Base-by-base conservation (phyloP, 1,140 invertebrate genomes). In the Berghia stephanieae region DNA sequence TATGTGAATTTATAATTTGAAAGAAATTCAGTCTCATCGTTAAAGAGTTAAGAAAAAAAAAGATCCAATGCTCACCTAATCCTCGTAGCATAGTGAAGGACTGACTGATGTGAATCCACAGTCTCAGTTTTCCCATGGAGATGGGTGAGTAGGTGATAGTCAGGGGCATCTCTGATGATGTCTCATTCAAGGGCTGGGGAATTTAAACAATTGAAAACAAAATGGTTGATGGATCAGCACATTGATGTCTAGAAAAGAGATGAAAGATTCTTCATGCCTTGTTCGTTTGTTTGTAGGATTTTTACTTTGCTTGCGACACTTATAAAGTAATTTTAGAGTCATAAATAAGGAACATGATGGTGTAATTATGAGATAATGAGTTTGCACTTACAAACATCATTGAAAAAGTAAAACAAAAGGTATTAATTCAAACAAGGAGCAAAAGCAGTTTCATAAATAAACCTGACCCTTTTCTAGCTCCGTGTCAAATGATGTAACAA, bases 71-170 rank as follows among this genome's bases (percentile, higher is more conserved):
- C 79, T 79, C 75, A 89, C 89, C 89, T 71, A 89, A 80, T n/a
- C 67, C 68, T 49, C 84, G 79, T 78, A 98, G 91, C 49, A 92
- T 93, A 36, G 93, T 89, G 80, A 98, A 93, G 3, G 96, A 93
- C 34, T 93, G 90, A 83, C 95, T 92, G 82, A 98, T 93, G 85
- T 96, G 95, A 27, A 94, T 88, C 83, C 95, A 92, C 82, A 98
- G 90, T 74, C 89, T 86, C 40, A 92, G 82, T 82, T 90, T 91
- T 10, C 92, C 92, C 60, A 91, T 84, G n/a, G 90, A 89, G 43
- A 90, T 89, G 10, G 91, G 90, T 21, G 80, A 80, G 81, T 91
- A 92, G 10, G 83, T 85, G 36, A 92, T 83, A 38, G 84, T 87
- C 27, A 92, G 72, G 27, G 86, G 85, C 80, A 89, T 79, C 34